Conservation (phyloP, 2,797 vertebrate genomes). For the Saguinus oedipus region DNA sequence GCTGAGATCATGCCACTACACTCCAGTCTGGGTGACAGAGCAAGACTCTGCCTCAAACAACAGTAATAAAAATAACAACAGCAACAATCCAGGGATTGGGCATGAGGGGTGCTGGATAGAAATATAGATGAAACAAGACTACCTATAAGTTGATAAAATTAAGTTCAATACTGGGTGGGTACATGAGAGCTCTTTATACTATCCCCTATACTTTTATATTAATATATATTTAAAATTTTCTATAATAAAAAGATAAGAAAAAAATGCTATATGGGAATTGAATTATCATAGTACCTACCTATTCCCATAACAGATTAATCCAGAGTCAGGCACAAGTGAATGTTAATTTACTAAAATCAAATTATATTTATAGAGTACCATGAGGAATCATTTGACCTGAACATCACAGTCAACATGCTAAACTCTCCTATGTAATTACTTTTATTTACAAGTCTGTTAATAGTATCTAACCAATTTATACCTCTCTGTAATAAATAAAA, state of each 20-base stretch:
- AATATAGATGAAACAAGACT: constrained; percentile 37
- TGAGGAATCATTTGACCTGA: constrained; percentile 31
- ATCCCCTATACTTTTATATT: constrained; percentile 16
- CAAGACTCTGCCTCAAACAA: background rate
- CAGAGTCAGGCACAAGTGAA: constrained; percentile 5
- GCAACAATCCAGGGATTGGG: background rate
- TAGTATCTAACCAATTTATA: constrained; percentile 17
- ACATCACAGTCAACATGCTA: constrained; percentile 43
- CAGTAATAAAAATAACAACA: too few relatives aligned
- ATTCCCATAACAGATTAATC: constrained; percentile 38
- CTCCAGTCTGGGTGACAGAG: background rate
- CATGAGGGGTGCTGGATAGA: background rate
- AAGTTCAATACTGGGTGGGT: background rate
- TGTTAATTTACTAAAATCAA: constrained; percentile 24
- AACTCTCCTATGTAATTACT: constrained; percentile 20
- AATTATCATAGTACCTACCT: constrained; percentile 34
- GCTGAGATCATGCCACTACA: background rate
- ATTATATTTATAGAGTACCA: constrained; percentile 30
- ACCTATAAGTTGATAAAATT: background rate
- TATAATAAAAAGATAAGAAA: background rate
- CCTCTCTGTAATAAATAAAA: background rate
- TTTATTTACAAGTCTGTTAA: constrained; percentile 31
- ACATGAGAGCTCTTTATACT: background rate
- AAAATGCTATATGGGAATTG: background rate
- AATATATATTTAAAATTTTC: constrained; percentile 10